Evolutionary conservation across 2,797 vertebrate species (phyloP).

Genomic region (Siniperca obscura): DNA sequence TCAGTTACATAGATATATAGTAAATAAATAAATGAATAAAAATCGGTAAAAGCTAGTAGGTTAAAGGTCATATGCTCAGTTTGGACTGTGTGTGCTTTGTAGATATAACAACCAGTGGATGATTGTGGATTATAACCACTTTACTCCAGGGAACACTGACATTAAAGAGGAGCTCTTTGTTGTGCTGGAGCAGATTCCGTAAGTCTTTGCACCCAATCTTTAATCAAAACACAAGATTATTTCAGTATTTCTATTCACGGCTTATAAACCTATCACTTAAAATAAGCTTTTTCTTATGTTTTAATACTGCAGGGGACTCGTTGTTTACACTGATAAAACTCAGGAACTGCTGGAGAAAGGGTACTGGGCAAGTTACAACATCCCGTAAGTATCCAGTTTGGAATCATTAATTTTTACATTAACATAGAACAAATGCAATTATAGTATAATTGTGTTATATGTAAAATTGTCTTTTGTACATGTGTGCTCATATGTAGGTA

Average conservation of each 20-base stretch:
- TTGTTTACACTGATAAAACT: constrained; percentile 87
- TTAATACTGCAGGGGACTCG: constrained; percentile 84
- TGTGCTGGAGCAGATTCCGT: constrained; percentile 96
- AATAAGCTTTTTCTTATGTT: constrained; percentile 25
- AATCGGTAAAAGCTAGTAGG: background rate
- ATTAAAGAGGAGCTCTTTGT: constrained; percentile 83
- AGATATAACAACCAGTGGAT: constrained; percentile 99
- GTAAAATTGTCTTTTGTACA: background rate
- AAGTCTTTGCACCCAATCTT: constrained; percentile 70
- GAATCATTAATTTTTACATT: background rate
- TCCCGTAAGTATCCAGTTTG: constrained; percentile 86
- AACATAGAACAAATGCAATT: background rate
- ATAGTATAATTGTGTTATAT: background rate
- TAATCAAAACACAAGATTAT: background rate
- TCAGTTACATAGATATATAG: constrained; percentile 6
- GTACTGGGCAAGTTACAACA: constrained; percentile 97
- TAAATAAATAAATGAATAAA: background rate
- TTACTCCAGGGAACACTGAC: constrained; percentile 78
- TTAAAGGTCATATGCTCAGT: background rate
- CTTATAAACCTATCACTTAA: background rate
- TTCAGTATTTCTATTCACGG: background rate
- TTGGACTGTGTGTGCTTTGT: constrained; percentile 20
- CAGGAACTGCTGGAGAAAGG: constrained; percentile 87
- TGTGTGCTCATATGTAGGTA: constrained; percentile 80
- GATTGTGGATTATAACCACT: constrained; percentile 94